phyloP scores from a whole-genome alignment of 1,140 invertebrate genomes.

The Drosophila melanica region DNA sequence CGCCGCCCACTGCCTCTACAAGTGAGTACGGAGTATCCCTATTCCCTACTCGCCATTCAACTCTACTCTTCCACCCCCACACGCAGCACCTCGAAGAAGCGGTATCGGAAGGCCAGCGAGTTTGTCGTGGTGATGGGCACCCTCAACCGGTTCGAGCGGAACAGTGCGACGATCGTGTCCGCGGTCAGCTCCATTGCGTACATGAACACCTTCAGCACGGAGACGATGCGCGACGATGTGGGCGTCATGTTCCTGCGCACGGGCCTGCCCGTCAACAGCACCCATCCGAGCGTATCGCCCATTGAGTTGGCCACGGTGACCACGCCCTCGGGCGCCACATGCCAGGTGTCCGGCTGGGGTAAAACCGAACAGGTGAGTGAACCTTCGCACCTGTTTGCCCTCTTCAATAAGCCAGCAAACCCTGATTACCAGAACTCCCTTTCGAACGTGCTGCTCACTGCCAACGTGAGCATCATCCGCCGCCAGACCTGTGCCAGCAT shows the following conservation, averaged over 20 bases:
- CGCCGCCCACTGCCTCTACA: constrained; percentile 85
- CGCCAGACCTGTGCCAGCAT: constrained; percentile 54
- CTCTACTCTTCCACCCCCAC: too few species aligned
- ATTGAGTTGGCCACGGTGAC: constrained; percentile 54
- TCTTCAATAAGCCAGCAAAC: too few species aligned
- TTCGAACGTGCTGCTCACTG: constrained; percentile 59
- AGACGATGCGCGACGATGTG: constrained; percentile 79
- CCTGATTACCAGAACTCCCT: constrained; percentile 48
- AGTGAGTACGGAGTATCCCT: constrained; percentile 55
- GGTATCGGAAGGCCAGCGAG: constrained; percentile 69
- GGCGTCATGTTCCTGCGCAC: constrained; percentile 68
- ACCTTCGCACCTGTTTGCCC: not conserved
- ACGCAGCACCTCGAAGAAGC: constrained; percentile 57
- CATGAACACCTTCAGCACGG: constrained; percentile 76
- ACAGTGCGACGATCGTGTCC: constrained; percentile 68
- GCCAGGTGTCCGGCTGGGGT: constrained; percentile 80
- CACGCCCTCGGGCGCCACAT: constrained; percentile 46
- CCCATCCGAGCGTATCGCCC: constrained; percentile 53
- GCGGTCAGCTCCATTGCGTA: constrained; percentile 76
- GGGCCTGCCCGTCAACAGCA: constrained; percentile 21
- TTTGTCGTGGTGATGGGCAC: constrained; percentile 79
- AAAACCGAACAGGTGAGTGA: constrained; percentile 64
- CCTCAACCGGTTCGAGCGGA: constrained; percentile 68
- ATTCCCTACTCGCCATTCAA: too few species aligned
- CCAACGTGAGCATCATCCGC: constrained; percentile 69